A percentile compares a stretch with the other conserved stretches of the same genome.
These are phyloP conservation scores for Andricus grossulariae DNA, from an alignment of 1,140 invertebrate genomes.

Conservation along the genomic window DNA sequence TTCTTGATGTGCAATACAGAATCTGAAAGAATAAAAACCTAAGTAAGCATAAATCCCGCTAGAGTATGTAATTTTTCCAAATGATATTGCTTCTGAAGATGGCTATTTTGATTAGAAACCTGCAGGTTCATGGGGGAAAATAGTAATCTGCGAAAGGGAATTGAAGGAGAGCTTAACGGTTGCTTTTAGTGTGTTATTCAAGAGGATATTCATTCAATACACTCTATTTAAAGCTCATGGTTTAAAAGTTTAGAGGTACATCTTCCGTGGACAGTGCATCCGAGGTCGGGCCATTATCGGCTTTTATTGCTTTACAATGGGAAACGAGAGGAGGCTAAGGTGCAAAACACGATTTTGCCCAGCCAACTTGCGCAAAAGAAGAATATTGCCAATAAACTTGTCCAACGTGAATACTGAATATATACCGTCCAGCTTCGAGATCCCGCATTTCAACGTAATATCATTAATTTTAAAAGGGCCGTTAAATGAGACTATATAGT, in stretches of 20 bases:
- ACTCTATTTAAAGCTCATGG: conserved; percentile 6
- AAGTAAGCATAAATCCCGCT: background rate
- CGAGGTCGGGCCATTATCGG: conserved; percentile 2
- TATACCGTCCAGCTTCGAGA: background rate
- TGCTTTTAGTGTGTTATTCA: background rate
- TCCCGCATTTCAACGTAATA: conserved; percentile 20
- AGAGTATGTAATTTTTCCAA: background rate
- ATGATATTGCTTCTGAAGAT: background rate
- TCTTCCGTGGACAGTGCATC: conserved; percentile 2
- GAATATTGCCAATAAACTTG: conserved; percentile 24
- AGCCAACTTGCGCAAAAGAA: background rate
- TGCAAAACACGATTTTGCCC: conserved; percentile 17
- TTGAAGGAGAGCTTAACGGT: conserved; percentile 4
- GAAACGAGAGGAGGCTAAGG: conserved; percentile 14
- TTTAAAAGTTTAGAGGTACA: background rate
- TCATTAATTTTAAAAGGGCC: conserved; percentile 26
- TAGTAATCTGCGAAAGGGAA: conserved; percentile 10
- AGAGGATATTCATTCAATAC: conserved; percentile 9
- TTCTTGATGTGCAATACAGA: no score
- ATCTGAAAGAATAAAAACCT: background rate
- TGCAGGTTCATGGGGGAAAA: background rate
- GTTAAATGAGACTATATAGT: background rate
- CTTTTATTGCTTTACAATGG: conserved; percentile 28
- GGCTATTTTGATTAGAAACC: background rate
- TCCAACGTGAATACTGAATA: no score